Conservation (phyloP, 2,113 vertebrate genomes). For the Pachycephala philippinensis region DNA sequence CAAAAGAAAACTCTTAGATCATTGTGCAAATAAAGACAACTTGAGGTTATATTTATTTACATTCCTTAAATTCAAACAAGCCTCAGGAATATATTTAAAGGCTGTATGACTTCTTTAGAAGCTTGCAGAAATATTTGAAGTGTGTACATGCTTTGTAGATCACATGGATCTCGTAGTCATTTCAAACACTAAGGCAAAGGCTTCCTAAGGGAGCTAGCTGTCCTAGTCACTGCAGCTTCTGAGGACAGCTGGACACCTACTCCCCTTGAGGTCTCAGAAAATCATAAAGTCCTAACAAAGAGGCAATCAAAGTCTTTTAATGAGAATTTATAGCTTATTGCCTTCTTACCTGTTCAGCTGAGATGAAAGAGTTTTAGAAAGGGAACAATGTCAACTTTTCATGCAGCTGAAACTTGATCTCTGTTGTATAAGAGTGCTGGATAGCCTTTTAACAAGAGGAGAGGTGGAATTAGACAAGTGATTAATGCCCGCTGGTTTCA, state of each 20-base stretch:
- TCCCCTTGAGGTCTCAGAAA: not conserved
- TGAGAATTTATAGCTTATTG: not conserved
- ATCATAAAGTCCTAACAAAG: not conserved
- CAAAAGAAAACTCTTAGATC: not conserved
- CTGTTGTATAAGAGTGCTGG: not conserved
- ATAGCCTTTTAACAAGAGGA: not conserved
- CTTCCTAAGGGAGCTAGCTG: not conserved
- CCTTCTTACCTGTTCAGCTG: not conserved
- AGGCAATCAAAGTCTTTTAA: not conserved
- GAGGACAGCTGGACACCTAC: not conserved
- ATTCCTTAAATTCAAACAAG: slow-evolving; percentile 18
- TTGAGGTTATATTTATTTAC: slow-evolving; percentile 28
- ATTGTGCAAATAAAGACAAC: slow-evolving; percentile 31
- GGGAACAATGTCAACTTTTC: not conserved
- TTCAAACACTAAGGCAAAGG: not conserved
- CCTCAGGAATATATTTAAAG: slow-evolving; percentile 13
- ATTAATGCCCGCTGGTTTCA: not conserved
- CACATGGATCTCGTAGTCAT: not conserved
- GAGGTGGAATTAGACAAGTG: not conserved
- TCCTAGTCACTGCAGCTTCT: not conserved
- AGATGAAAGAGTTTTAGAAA: not conserved
- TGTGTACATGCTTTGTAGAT: not conserved
- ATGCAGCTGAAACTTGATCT: not conserved
- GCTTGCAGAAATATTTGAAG: not conserved
- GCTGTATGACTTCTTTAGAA: not conserved